Conservation (phyloP, 2,113 vertebrate species). For the Stigmatopora nigra region DNA sequence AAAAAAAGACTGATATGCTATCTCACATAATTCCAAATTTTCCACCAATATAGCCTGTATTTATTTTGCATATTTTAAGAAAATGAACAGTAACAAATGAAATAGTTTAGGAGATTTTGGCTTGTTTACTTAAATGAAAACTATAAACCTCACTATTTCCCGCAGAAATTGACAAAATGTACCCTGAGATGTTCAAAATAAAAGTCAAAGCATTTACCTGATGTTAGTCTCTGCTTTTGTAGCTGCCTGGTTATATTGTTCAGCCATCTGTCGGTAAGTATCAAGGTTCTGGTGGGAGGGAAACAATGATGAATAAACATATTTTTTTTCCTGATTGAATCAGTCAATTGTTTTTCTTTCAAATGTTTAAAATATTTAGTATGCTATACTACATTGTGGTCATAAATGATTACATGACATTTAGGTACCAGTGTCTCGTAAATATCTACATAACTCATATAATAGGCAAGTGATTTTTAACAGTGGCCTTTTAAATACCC, state of each 20-base stretch:
- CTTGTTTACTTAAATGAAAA: not conserved
- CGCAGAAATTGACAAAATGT: not conserved
- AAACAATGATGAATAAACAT: conserved; percentile 6
- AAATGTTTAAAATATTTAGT: no score
- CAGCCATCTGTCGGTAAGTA: conserved; percentile 77
- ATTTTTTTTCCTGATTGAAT: no score
- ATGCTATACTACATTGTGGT: conserved; percentile 3
- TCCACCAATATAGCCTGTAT: not conserved
- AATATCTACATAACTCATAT: no score
- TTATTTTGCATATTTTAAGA: not conserved
- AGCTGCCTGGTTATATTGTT: conserved; percentile 80
- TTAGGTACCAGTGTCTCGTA: no score
- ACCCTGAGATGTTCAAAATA: not conserved
- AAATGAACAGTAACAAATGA: not conserved
- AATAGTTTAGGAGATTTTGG: not conserved
- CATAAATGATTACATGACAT: conserved; percentile 3
- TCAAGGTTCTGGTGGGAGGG: conserved; percentile 76
- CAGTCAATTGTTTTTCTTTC: no score
- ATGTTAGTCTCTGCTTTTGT: conserved; percentile 73
- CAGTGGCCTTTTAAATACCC: no score
- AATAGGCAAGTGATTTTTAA: no score
- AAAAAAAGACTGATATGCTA: not conserved
- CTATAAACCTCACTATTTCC: not conserved
- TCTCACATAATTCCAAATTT: not conserved
- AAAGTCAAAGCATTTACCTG: conserved; percentile 69